Conservation (phyloP, 2,797 vertebrate species). For the Sternotherus odoratus region DNA sequence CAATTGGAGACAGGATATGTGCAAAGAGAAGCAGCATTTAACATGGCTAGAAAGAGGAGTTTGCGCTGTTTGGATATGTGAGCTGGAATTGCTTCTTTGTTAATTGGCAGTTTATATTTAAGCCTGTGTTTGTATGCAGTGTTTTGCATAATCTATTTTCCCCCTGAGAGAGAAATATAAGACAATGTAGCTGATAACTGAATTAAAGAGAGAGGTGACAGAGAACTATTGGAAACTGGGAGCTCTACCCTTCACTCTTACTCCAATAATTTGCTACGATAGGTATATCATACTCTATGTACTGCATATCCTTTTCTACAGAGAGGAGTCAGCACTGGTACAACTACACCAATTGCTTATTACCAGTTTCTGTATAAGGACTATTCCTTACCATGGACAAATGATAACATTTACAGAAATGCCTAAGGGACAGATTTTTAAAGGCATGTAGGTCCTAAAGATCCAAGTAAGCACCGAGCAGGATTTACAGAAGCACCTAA, state of each 20-base stretch:
- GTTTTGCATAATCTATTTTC: neutral
- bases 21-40: neutral
- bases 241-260: neutral
- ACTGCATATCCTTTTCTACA: neutral
- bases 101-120: neutral
- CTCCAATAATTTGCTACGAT: neutral
- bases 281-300: neutral
- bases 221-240: neutral
- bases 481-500: neutral
- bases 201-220: neutral
- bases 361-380: neutral
- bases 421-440: neutral
- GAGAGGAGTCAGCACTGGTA: neutral
- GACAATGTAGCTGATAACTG: neutral
- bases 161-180: neutral
- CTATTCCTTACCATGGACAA: neutral
- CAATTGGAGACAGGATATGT: neutral
- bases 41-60: neutral
- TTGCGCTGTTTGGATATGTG: neutral
- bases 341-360: neutral
- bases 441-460: neutral
- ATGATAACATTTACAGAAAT: neutral
- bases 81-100: neutral
- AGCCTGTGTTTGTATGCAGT: neutral
- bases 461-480: neutral